A percentile compares a stretch with the other conserved stretches of the same genome.
Conservation (phyloP, 2,113 vertebrate genomes). For the Pseudopipra pipra region DNA sequence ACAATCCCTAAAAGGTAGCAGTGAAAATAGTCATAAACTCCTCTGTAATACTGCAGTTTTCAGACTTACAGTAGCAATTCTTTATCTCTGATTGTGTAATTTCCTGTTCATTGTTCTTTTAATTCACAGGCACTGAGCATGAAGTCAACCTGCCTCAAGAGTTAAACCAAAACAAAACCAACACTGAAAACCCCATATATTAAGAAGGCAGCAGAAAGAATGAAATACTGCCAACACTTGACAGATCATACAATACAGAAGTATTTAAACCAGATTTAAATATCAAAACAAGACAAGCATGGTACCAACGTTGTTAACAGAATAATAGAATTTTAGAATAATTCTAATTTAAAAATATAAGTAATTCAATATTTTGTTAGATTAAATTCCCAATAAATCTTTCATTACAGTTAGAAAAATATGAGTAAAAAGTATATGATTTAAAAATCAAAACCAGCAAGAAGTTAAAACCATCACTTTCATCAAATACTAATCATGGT, state of each 20-base stretch:
- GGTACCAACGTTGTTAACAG: background rate
- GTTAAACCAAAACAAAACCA: background rate
- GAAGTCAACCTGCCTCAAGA: background rate
- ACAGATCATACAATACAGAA: background rate
- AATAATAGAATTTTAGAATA: background rate
- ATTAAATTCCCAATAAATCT: background rate
- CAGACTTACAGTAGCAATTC: background rate
- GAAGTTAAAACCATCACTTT: background rate
- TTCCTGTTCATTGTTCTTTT: background rate
- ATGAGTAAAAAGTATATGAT: background rate
- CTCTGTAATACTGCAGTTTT: background rate
- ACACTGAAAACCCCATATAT: background rate
- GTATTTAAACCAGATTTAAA: background rate
- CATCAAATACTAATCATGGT: background rate
- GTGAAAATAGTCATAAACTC: background rate
- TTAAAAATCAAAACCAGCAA: background rate
- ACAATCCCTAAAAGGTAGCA: constrained; percentile 85
- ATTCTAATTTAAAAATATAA: background rate
- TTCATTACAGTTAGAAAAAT: background rate
- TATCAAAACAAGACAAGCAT: background rate
- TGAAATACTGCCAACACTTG: background rate
- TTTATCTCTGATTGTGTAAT: background rate
- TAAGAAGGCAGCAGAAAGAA: background rate
- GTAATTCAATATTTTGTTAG: background rate
- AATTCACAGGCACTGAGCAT: background rate